phyloP scores from a whole-genome alignment of 2,113 vertebrate genomes.

The Labeo catla region DNA sequence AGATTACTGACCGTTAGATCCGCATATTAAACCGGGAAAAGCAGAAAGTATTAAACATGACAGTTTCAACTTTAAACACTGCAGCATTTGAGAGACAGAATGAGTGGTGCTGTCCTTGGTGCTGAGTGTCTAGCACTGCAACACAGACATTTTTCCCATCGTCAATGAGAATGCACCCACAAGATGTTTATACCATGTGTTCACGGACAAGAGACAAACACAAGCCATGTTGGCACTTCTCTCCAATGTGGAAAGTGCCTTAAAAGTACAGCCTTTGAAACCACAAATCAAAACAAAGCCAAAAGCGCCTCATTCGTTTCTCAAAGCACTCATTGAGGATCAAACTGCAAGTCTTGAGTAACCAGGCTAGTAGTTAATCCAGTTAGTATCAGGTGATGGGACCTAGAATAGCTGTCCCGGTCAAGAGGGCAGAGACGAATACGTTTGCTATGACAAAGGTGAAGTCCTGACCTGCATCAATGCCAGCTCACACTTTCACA shows the following conservation, averaged over 20 bases:
- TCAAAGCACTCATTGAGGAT: neutral
- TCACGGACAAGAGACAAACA: neutral
- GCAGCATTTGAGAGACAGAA: neutral
- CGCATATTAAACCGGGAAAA: neutral
- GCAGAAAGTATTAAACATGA: neutral
- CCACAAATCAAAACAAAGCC: neutral
- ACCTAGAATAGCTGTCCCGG: slow-evolving; percentile 8
- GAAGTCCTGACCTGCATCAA: neutral
- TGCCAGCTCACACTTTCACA: slow-evolving; percentile 28
- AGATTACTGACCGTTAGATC: neutral
- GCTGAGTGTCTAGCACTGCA: slow-evolving; percentile 9
- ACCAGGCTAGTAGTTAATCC: neutral
- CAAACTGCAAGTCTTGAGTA: slow-evolving; percentile 9
- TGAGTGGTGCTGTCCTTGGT: slow-evolving; percentile 49
- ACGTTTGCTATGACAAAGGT: neutral
- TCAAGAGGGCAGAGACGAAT: neutral
- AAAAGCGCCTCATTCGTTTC: neutral
- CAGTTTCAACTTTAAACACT: neutral
- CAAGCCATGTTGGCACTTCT: neutral
- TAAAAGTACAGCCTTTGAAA: neutral
- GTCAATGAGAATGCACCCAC: neutral
- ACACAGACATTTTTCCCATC: neutral
- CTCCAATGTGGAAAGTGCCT: neutral
- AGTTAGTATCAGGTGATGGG: slow-evolving; percentile 17
- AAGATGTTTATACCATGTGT: slow-evolving; percentile 21